Base-by-base conservation (phyloP, 2,113 vertebrate genomes). In the Aviceda subcristata region DNA sequence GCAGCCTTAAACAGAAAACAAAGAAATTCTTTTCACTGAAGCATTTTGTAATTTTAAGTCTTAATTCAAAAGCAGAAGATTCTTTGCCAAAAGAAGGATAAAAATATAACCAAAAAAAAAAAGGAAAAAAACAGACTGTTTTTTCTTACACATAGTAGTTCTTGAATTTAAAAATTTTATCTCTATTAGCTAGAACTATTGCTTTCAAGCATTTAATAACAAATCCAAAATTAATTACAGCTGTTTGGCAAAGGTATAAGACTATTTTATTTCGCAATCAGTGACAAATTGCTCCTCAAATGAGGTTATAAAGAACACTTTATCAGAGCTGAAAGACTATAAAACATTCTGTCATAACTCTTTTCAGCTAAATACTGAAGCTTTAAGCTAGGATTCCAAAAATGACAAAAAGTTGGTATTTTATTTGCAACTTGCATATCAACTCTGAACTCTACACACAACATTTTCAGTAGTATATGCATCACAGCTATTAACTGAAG, bases 111-210 rank as follows among this genome's bases (percentile, higher is more conserved):
- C 15, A n/a, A 57, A 62, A 59, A n/a, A 57, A 62, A 59, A 0
- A 2, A 15, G 4, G 15, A 51, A 38, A 68, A 32, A 3, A 62
- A 0, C 3, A 27, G 34, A 22, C 10, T 62, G 6, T 5, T 62
- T 93, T 69, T 71, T 55, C 57, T 64, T 60, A 73, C 7, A 50
- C 16, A n/a, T 15, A 66, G 27, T 56, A 72, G 15, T 48, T 88
- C 39, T 39, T 46, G 12, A 64, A 56, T 43, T 72, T 56, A 55
- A 76, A 60, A 32, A n/a, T 4, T 53, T 59, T 22, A 14, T 51
- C 48, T 77, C 56, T 73, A n/a, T 60, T 74, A 85, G 64, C 45
- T 22, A 57, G 17, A 90, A 64, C 23, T 69, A 46, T 2, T 46
- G 60, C 11, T 78, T 90, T 88, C 39, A 74, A 78, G 41, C 36